Evolutionary conservation across 2,797 vertebrate species (phyloP).

Genomic region (Megaceryle alcyon): DNA sequence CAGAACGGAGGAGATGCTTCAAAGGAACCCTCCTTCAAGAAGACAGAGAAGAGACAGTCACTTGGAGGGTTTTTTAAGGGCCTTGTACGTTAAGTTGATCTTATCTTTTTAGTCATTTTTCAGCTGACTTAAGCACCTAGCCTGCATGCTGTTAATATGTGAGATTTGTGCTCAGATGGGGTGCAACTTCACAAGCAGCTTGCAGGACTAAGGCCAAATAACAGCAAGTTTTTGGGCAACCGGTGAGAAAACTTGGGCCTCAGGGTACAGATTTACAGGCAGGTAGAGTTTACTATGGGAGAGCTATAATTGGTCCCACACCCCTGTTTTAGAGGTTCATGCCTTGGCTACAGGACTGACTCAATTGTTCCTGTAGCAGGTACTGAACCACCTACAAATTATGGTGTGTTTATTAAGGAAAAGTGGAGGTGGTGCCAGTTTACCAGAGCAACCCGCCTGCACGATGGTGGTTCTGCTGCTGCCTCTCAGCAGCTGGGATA

Average conservation of each 20-base stretch:
- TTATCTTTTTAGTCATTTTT: background rate
- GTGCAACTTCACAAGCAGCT: background rate
- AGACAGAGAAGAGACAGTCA: slow-evolving; percentile 90
- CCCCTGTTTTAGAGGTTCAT: background rate
- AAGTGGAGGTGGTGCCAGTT: background rate
- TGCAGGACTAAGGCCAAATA: background rate
- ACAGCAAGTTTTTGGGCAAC: background rate
- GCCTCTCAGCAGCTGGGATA: background rate
- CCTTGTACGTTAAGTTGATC: slow-evolving; percentile 81
- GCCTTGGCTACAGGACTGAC: background rate
- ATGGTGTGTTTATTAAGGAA: background rate
- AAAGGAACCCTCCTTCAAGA: slow-evolving; percentile 76
- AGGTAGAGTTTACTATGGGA: background rate
- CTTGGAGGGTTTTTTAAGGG: slow-evolving; percentile 92
- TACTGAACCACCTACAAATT: background rate
- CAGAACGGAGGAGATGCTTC: slow-evolving; percentile 77
- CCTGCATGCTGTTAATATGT: too few species aligned
- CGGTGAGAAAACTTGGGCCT: background rate
- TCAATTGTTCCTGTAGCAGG: background rate
- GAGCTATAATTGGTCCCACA: background rate
- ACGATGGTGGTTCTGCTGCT: background rate
- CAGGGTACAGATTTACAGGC: background rate
- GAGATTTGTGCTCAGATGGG: background rate
- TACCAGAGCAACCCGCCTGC: background rate
- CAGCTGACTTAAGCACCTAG: background rate